Evolutionary conservation across 2,797 vertebrate genomes (phyloP).

Genomic region (Lithobates sylvaticus): DNA sequence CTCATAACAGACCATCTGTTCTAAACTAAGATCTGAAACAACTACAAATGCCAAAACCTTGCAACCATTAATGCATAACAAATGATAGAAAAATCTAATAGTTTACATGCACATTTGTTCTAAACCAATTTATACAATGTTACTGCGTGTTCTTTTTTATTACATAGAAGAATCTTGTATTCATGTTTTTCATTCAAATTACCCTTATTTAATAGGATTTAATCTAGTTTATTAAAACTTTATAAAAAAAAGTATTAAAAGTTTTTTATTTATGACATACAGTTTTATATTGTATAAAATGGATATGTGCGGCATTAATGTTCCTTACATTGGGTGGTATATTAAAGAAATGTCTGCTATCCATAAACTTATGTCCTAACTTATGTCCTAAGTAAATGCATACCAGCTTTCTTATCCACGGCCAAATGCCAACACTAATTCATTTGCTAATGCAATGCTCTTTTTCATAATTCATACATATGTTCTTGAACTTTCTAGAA

Average conservation of each 20-base stretch:
- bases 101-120: slow-evolving; percentile 21
- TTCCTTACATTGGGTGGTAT: slow-evolving; percentile 8
- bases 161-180: background rate
- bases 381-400: slow-evolving; percentile 5
- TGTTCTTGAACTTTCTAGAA: background rate
- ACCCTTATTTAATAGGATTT: slow-evolving; percentile 1
- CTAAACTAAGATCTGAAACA: slow-evolving; percentile 13
- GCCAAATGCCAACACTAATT: background rate
- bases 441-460: background rate
- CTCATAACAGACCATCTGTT: slow-evolving; percentile 7
- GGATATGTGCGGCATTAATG: background rate
- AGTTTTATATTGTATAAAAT: background rate
- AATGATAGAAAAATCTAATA: slow-evolving; percentile 6
- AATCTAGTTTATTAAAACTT: no score
- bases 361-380: background rate
- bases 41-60: slow-evolving; percentile 6
- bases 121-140: background rate
- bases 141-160: background rate
- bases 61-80: slow-evolving; percentile 17
- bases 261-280: slow-evolving; percentile 8
- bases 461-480: background rate
- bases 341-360: slow-evolving; percentile 2
- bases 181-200: background rate
- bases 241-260: no score
- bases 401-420: background rate